Evolutionary conservation across 1,140 invertebrate genomes (phyloP), one percentile per base, ranked within the genome.

Genomic region (Bombus waltoni): DNA sequence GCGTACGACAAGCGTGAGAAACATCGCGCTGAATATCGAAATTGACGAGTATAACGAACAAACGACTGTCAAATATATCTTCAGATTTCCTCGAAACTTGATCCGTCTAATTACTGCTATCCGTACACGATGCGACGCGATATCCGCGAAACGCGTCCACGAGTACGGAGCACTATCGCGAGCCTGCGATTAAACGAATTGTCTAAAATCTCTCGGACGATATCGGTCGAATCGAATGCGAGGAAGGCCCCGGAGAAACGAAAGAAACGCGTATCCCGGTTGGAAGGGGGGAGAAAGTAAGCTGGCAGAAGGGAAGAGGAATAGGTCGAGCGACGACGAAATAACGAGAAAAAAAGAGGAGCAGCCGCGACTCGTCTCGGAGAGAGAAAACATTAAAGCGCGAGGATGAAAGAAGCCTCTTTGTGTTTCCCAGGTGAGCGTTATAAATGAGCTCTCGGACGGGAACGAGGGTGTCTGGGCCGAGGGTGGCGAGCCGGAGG

Each of bases 391-490:
- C 86, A 90, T 92, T 91, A 92, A 92, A 93, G 91, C 89, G 86
- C 91, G 68, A 90, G 90, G 84, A 92, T 91, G 90, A 94, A 93
- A 92, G 92, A 93, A 90, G 92, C 85, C 80, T 91, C 93, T 95
- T 95, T 95, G 94, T 94, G 94, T 94, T 93, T 93, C 91, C 92
- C 93, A 94, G 93, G 91, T 93, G 94, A 95, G 93, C 91, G 92
- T 95, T 94, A 94, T 94, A 94, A 95, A 95, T 94, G 94, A 95
- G 94, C 92, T 91, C 90, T 74, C 75, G 59, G 90, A 75, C 75
- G 87, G 75, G 87, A 70, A 84, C 88, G 90, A 75, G 86, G 82
- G 72, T 72, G 83, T 44, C 35, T 22, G 78, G 86, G 66, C 79
- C 88, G 89, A 75, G 86, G 82, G 72, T 68, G 83, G 62, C 53